Base-by-base conservation (phyloP, 2,113 vertebrate genomes). In the Hippocampus mohnikei region DNA sequence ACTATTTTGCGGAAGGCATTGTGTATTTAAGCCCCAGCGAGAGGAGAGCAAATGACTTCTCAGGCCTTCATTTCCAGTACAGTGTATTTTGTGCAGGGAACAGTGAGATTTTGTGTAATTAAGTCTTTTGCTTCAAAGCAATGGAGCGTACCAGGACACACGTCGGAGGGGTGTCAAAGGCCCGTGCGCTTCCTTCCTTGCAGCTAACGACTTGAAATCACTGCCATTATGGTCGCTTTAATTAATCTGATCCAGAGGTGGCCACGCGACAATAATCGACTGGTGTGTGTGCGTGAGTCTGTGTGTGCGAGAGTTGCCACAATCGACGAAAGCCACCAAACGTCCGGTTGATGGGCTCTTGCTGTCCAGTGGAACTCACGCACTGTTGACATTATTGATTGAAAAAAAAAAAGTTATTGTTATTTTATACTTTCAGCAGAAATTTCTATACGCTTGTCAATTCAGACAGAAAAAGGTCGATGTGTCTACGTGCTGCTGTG, bases 201-300 rank as follows among this genome's bases (percentile, higher is more conserved):
- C 55, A 79, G 70, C 76, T 84, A 89, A 87, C 86, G 81, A 79
- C 59, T 85, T 70, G 66, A 82, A 87, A 87, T 81, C 74, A 78
- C 56, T 6, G 72, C 81, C 71, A 87, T 88, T 78, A 84, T 64
- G 70, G 80, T 76, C 58, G 67, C 73, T 81, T 87, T 88, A 88
- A 88, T 89, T 85, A 87, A 81, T 73, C 68, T 69, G 52, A 81
- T 73, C 27, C 66, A 77, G 74, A 66, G 5, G 23, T 37, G 76
- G 84, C 80, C 80, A 84, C 77, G 82, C 79, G 72, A 46, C 74
- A 80, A 41, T 44, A 68, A 84, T 66, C 73, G 37, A 12, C 60
- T 64, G 53, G 25, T 62, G 56, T 74, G 44, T 55, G 13, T 41
- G 2, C 37, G 3, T 53, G 0, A 60, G 55, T 41, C 29, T 50